Evolutionary conservation across 2,113 vertebrate genomes (phyloP).

Genomic region (Pangasianodon hypophthalmus): DNA sequence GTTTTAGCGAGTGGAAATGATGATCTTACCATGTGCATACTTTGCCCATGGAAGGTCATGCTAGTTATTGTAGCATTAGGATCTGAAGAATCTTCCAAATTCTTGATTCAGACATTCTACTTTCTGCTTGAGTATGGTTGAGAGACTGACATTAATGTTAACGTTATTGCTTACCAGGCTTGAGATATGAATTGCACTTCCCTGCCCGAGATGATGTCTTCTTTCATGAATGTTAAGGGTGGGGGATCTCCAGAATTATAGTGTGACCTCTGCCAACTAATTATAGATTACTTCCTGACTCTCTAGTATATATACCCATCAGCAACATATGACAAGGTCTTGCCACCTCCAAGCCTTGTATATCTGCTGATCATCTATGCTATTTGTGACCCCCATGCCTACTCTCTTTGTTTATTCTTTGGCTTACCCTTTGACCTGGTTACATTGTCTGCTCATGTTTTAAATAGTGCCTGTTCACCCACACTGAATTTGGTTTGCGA

Average conservation of each 20-base stretch:
- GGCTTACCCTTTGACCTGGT: background rate
- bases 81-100: background rate
- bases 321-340: background rate
- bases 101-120: background rate
- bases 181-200: background rate
- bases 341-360: background rate
- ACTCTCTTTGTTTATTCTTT: background rate
- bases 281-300: background rate
- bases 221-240: background rate
- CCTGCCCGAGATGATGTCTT: background rate
- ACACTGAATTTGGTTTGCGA: background rate
- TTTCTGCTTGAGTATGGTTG: background rate
- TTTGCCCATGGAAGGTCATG: background rate
- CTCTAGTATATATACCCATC: background rate
- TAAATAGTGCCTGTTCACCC: background rate
- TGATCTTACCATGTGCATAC: background rate
- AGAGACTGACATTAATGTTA: background rate
- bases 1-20: background rate
- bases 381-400: background rate
- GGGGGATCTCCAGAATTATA: background rate
- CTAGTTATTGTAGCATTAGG: background rate
- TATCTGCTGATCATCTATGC: background rate
- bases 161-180: slow-evolving; percentile 4
- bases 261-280: background rate
- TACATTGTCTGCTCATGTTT: background rate